Base-by-base conservation (phyloP, 2,888 invertebrate species). In the Allolobophora icterica region DNA sequence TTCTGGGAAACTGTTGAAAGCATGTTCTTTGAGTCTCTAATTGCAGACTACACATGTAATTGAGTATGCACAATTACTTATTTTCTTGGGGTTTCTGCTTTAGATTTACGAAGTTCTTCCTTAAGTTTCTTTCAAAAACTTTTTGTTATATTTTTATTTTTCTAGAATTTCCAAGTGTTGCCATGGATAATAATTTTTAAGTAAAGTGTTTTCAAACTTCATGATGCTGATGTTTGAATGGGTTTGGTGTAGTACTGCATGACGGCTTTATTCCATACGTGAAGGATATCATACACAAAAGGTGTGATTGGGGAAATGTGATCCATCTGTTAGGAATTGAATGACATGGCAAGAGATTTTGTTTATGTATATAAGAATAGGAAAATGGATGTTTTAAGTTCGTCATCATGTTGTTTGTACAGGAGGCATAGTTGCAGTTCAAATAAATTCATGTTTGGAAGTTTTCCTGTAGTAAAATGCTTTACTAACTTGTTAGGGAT, bases 351-450 rank as follows among this genome's bases (percentile, higher is more conserved):
- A 71, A n/a, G n/a, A 71, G 71, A 4, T 30, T n/a, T 71, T 71
- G 71, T 71, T 71, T 71, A 71, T 71, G 71, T 71, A 71, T 71
- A 71, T 71, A 71, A n/a, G 71, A 71, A 71, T 71, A 87, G 87
- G 87, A 87, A 87, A 87, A 87, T 87, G 87, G 87, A 87, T 87
- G 87, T 87, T 87, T 87, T 87, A 34, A 87, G 35, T 87, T 87
- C n/a, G 35, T 87, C 34, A 87, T 38, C 38, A 35, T 87, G 87
- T 87, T 35, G 87, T 34, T 87, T 87, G 87, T 87, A 87, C 87
- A 87, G 34, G 38, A 87, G 35, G 87, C n/a, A 35, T 87, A 87
- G 87, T 87, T 35, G 87, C 87, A 87, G 87, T 87, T 87, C 6
- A 87, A 87, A 87, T 38, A 34, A 87, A 87, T 87, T 87, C 35